Base-by-base conservation (phyloP, 2,113 vertebrate species). In the Sus scrofa region DNA sequence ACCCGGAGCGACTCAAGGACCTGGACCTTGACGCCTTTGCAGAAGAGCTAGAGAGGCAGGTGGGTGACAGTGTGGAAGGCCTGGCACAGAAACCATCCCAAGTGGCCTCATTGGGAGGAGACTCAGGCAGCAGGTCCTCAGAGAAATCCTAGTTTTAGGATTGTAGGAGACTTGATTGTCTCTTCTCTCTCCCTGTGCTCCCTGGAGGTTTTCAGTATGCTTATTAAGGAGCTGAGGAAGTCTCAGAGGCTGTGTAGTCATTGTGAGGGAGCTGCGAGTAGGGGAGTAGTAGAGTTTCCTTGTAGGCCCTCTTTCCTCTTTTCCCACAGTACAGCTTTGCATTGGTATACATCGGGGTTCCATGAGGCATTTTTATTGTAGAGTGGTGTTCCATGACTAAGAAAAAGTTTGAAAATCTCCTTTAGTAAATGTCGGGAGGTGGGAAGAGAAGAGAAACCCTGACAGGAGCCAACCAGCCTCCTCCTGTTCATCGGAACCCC, bases 1-100 rank as follows among this genome's bases (percentile, higher is more conserved):
- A 99, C 95, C 99, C 99, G 0, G 99, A 99, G 86, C 99, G 99
- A 39, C 99, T 99, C 65, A 99, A 99, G 95, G 99, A 99, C 97
- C 98, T 99, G 94, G 99, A 99, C 82, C 98, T 99, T 0, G 99
- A 99, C 94, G 99, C 99, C 62, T 99, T 99, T 97, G 99, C 99
- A 56, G 99, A 99, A 95, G 99, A 99, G 97, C 98, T 99, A 83
- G 99, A 99, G 97, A 99, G 99, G 99, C 99, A 99, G 99, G 99
- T 99, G 13, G 37, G 98, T 89, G n/a, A 54, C 52, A 54, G 11
- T 24, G 20, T 87, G 15, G 77, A 86, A 56, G 16, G 3, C 71
- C 54, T 81, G 18, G 7, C 44, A 77, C 30, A 27, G 86, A 83
- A 54, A n/a, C 65, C 37, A 37, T 68, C 52, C 58, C 15, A 24